phyloP scores from a whole-genome alignment of 2,113 vertebrate genomes.

The Nestor notabilis region DNA sequence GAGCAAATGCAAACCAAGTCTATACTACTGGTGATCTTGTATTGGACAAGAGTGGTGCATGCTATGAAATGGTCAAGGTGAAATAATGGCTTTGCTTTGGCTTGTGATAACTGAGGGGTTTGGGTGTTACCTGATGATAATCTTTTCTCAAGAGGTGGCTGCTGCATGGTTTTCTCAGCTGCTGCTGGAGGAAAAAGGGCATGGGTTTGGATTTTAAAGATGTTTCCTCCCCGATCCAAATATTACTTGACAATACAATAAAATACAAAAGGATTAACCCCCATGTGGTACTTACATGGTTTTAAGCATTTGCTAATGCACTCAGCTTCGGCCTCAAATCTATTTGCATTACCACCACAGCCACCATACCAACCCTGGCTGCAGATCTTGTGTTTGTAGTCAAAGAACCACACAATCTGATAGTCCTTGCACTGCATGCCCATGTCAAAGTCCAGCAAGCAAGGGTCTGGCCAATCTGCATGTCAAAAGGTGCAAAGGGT shows the following conservation, averaged over 20 bases:
- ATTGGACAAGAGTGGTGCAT: not conserved
- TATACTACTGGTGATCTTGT: not conserved
- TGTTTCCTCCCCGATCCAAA: not conserved
- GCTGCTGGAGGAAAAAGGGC: constrained; percentile 53
- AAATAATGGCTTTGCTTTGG: not conserved
- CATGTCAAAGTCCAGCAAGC: constrained; percentile 84
- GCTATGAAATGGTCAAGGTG: not conserved
- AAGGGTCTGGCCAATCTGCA: constrained; percentile 80
- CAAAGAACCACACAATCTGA: constrained; percentile 89
- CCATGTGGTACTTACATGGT: constrained; percentile 75
- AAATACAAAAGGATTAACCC: constrained; percentile 5
- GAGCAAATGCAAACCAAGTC: not conserved
- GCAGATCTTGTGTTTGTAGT: constrained; percentile 85
- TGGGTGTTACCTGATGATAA: constrained; percentile 22
- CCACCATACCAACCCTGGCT: constrained; percentile 86
- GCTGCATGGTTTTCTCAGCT: constrained; percentile 50
- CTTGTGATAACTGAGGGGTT: not conserved
- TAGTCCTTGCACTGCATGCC: constrained; percentile 85
- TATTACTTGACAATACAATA: not conserved
- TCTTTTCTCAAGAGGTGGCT: constrained; percentile 47
- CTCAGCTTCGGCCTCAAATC: constrained; percentile 83
- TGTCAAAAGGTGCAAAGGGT: constrained; percentile 65
- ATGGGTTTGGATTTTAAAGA: not conserved
- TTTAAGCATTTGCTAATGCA: constrained; percentile 80
- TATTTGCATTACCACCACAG: constrained; percentile 86